Base-by-base conservation (phyloP, 2,888 invertebrate species). In the Hirtodrosophila cameraria region DNA sequence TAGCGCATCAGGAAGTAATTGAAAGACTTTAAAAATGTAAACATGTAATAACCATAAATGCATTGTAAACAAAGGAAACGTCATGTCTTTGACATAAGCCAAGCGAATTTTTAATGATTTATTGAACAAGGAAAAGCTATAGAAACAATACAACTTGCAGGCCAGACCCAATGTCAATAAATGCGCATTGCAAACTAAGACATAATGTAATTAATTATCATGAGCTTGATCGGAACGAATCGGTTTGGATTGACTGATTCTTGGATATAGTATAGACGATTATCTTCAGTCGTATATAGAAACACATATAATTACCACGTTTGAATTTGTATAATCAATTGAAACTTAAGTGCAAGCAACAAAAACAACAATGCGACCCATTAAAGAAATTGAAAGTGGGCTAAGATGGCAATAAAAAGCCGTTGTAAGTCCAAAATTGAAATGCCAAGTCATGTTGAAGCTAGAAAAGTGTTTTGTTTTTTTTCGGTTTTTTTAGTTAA, bases 381-480 rank as follows among this genome's bases (percentile, higher is more conserved):
- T 20, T 20, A 20, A 38, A 55, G 73, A 75, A 75, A 75, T 49
- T 54, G 73, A 75, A 75, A 75, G 74, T 75, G 57, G 38, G 54
- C 31, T 55, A 41, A 15, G 25, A 27, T 27, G 9, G 16, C 45
- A 18, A n/a, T 11, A 11, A 13, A 38, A 41, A 23, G 23, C 6
- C 23, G 23, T 8, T 23, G 7, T 23, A 23, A 23, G 6, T 36
- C n/a, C n/a, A 33, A 20, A 11, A 4, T 15, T 27, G 7, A 52
- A 77, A 75, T 67, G 77, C 55, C 60, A 75, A 72, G 59, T 64
- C 49, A 65, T 64, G 53, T 49, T 57, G n/a, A 35, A 53, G 54
- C 39, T 65, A 55, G 46, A 66, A 59, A 66, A 49, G 25, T 27
- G 18, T 36, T 55, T 18, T 25, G 25, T 27, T 23, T 36, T 55